Evolutionary conservation across 2,797 vertebrate genomes (phyloP), one percentile per base, ranked within the genome.

Genomic region (Phrynocephalus vlangalii): DNA sequence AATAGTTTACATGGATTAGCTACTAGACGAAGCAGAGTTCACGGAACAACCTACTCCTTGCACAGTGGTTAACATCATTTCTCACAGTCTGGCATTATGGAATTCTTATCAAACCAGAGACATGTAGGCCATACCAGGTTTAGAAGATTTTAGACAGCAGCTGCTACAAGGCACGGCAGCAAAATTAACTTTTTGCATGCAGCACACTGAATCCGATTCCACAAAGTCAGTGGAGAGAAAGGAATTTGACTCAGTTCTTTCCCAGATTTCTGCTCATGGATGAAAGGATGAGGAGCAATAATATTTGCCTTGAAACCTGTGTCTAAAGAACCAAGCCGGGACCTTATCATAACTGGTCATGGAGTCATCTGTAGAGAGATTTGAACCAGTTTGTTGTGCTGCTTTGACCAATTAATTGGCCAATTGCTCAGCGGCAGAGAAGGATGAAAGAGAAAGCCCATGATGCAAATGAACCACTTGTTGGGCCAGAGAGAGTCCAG

Each of bases 1-100:
- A 90, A 84, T 83, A 92, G 28, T 91, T 92, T 95, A 90, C 56
- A 79, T 86, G 86, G 38, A 85, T 88, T 93, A 76, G 50, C 73
- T 90, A 92, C 85, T 86, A 88, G 87, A 85, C 77, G 80, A 94
- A 92, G n/a, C 8, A 89, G 30, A 26, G 1, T 0, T 1, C 81
- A 48, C 89, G 83, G 50, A 26, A 1, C 77, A 86, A 56, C 79
- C 8, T 22, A 89, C 0, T 13, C 83, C 30, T 76, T 76, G 63
- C 67, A 13, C 87, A 82, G 76, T 71, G 88, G 92, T 93, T 93
- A 89, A 16, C 68, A 89, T 92, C 81, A 87, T 88, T 91, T 88
- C 72, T 88, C 90, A 86, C 88, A 90, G 79, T 93, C 44, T 86
- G 78, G 91, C 94, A 91, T 52, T 0, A 6, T 87, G 85, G 77